Percentiles rank a stretch among this genome's conserved stretches.
phyloP scores from a whole-genome alignment of 2,888 invertebrate species.

The Rhagophthalmus giganteus region DNA sequence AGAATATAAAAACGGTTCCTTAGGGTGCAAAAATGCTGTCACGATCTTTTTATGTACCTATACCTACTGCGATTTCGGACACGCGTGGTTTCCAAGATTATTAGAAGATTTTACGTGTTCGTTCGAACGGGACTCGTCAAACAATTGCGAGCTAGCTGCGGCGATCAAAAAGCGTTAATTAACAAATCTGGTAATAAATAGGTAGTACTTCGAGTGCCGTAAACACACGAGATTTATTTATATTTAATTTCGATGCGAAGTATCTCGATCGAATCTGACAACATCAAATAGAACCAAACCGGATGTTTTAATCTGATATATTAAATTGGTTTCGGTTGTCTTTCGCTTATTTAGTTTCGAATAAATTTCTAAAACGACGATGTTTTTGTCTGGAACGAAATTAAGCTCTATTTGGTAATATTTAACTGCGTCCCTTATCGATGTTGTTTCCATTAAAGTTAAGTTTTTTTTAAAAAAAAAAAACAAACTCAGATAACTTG shows the following conservation, averaged over 20 bases:
- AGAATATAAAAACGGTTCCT: slow-evolving; percentile 27
- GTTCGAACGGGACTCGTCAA: too few relatives aligned
- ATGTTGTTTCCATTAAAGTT: too few relatives aligned
- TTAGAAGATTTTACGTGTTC: slow-evolving; percentile 27
- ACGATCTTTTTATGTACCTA: slow-evolving; percentile 8
- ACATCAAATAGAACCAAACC: background rate
- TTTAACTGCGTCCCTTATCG: too few relatives aligned
- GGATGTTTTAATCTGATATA: background rate
- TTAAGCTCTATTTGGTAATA: too few relatives aligned
- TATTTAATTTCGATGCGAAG: background rate
- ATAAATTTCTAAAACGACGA: background rate
- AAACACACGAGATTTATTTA: too few relatives aligned
- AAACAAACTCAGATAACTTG: too few relatives aligned
- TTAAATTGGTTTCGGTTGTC: background rate
- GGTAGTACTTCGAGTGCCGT: too few relatives aligned
- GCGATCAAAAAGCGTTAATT: too few relatives aligned
- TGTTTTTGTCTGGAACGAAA: too few relatives aligned
- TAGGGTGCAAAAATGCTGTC: slow-evolving; percentile 17
- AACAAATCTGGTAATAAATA: too few relatives aligned
- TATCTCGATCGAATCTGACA: background rate
- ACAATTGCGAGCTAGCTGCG: too few relatives aligned
- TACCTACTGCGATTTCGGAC: slow-evolving; percentile 13
- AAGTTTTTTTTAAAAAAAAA: too few relatives aligned
- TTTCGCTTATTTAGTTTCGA: background rate
- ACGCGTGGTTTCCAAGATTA: slow-evolving; percentile 33